These are phyloP conservation scores for Ryuthela nishihirai DNA, from an alignment of 2,888 invertebrate species.

Conservation along the genomic window DNA sequence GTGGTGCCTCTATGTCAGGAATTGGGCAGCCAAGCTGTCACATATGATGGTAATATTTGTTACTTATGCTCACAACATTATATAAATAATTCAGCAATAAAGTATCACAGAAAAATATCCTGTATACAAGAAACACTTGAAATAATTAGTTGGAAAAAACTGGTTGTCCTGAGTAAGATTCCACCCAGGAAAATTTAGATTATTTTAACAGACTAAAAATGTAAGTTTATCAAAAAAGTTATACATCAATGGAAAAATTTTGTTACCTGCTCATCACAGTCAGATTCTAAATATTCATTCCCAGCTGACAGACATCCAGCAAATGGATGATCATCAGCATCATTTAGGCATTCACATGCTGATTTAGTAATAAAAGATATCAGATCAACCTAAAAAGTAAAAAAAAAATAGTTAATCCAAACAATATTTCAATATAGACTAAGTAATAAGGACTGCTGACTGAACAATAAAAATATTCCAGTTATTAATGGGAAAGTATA, in stretches of 20 bases:
- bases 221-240: neutral
- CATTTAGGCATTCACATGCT: conserved; percentile 94
- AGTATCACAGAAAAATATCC: too few species aligned
- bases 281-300: conserved; percentile 52
- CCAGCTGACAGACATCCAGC: conserved; percentile 54
- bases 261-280: conserved; percentile 80
- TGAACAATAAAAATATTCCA: neutral
- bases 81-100: too few species aligned
- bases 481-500: neutral
- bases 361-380: conserved; percentile 76
- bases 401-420: conserved; percentile 11
- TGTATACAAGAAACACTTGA: too few species aligned
- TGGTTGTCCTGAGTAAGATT: too few species aligned
- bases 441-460: neutral
- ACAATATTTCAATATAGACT: neutral
- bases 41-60: too few species aligned
- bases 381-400: conserved; percentile 58
- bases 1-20: too few species aligned
- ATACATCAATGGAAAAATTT: neutral
- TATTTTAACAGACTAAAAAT: neutral
- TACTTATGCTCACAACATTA: too few species aligned
- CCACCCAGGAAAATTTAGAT: too few species aligned
- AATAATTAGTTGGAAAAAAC: too few species aligned
- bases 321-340: conserved; percentile 81
- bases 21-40: too few species aligned